phyloP scores from a whole-genome alignment of 2,113 vertebrate species.

The Hymenochirus boettgeri region DNA sequence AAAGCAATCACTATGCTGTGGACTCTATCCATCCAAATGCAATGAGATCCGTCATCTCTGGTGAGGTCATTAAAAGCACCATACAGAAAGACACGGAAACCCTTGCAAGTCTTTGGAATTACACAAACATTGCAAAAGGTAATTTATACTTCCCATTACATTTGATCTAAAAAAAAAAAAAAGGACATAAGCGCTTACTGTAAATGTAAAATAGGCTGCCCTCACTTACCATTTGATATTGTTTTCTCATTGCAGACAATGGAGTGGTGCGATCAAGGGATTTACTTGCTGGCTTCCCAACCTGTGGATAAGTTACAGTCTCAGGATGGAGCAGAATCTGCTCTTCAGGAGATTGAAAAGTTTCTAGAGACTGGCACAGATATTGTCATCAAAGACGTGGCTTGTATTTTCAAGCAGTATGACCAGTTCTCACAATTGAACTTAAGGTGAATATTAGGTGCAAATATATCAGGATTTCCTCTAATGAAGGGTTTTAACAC shows the following conservation, averaged over 20 bases:
- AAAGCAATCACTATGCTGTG: slow-evolving; percentile 84
- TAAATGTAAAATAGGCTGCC: no score
- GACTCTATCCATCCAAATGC: slow-evolving; percentile 91
- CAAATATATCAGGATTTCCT: no score
- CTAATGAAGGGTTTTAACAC: not conserved
- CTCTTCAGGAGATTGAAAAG: slow-evolving; percentile 87
- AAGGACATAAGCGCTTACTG: no score
- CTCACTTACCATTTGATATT: no score
- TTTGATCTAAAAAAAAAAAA: no score
- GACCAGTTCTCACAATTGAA: slow-evolving; percentile 77
- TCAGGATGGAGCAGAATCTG: slow-evolving; percentile 91
- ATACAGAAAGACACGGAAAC: slow-evolving; percentile 61
- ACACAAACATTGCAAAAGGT: slow-evolving; percentile 82
- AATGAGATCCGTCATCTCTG: slow-evolving; percentile 73
- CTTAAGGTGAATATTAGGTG: slow-evolving; percentile 67
- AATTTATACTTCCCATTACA: slow-evolving; percentile 7
- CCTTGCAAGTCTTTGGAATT: slow-evolving; percentile 82
- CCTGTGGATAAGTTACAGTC: slow-evolving; percentile 95
- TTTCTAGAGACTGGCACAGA: slow-evolving; percentile 77
- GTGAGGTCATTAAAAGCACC: slow-evolving; percentile 57
- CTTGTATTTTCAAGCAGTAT: slow-evolving; percentile 73
- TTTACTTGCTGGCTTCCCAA: slow-evolving; percentile 90
- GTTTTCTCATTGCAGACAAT: slow-evolving; percentile 71
- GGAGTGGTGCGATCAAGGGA: slow-evolving; percentile 90
- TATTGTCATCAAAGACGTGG: slow-evolving; percentile 74